Base-by-base conservation (phyloP, 2,113 vertebrate genomes). In the Cygnus buccinator region DNA sequence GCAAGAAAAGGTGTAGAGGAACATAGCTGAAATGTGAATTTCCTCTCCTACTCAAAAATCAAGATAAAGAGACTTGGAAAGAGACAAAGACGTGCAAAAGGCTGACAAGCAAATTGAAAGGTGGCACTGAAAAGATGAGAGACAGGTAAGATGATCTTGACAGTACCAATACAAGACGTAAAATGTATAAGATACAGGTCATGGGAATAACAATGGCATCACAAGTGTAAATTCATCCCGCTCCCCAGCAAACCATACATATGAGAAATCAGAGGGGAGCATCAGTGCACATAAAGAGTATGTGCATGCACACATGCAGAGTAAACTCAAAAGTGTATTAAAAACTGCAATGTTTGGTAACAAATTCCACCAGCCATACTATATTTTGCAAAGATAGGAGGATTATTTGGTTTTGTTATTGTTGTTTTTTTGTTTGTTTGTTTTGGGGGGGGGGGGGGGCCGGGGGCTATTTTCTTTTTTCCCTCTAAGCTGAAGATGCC, bases 81-180 rank as follows among this genome's bases (percentile, higher is more conserved):
- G 50, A 82, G 11, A 39, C 59, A 65, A 88, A 89, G 33, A 84
- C 28, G 57, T 15, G 46, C 50, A 84, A 52, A 23, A 81, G 31
- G 52, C 68, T 77, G 78, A 89, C 17, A 72, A 88, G 68, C 18
- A 50, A 89, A 88, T 84, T 71, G 75, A 81, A 95, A 84, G 74
- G 48, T 88, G 84, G 39, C 55, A 29, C 41, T 65, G 68, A 63
- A 91, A 90, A 75, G 39, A 88, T 39, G 9, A 77, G 59, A 88
- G 43, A 63, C 35, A 43, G 52, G 29, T 71, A 83, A 80, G 93
- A 86, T 37, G 3, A 90, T 72, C 87, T 88, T 80, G 78, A 66
- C 63, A 39, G 63, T 31, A 54, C 39, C 39, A 87, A 87, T n/a
- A 55, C 1, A 2, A 87, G 78, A 75, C 23, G 28, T 50, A 83